These are phyloP conservation scores for Drosophila pegasa DNA, from an alignment of 2,888 invertebrate species.

Conservation along the genomic window DNA sequence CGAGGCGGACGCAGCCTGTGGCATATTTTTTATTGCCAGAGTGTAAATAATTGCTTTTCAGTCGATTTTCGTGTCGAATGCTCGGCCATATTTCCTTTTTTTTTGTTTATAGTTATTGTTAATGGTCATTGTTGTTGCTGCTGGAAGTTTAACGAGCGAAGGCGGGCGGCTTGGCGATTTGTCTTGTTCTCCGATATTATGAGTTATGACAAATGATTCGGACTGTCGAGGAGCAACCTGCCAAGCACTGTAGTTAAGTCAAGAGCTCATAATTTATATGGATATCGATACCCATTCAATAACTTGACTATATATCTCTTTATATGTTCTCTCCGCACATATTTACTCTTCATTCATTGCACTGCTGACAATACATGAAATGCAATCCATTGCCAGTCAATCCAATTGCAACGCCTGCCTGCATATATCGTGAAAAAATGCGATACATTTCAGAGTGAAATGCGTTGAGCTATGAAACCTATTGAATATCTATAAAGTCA, in stretches of 20 bases:
- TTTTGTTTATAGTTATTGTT: conserved; percentile 28
- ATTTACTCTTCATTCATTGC: conserved; percentile 25
- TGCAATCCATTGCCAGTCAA: conserved; percentile 21
- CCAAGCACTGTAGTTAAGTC: conserved; percentile 39
- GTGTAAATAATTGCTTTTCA: conserved; percentile 80
- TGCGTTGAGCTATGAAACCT: conserved; percentile 12
- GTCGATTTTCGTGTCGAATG: conserved; percentile 72
- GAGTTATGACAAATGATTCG: conserved; percentile 74
- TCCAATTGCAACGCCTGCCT: conserved; percentile 10
- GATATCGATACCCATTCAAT: conserved; percentile 2
- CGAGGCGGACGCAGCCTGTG: conserved; percentile 21
- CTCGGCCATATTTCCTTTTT: conserved; percentile 36
- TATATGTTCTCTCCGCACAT: conserved; percentile 1
- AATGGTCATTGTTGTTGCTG: conserved; percentile 37
- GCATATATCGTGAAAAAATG: conserved; percentile 19
- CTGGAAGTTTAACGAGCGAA: conserved; percentile 56
- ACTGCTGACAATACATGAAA: conserved; percentile 11
- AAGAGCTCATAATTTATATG: conserved; percentile 41
- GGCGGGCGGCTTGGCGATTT: conserved; percentile 37
- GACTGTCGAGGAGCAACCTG: conserved; percentile 49
- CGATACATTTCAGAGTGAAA: conserved; percentile 16
- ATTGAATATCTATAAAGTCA: conserved; percentile 29
- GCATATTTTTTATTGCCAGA: conserved; percentile 75
- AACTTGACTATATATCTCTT: background rate
- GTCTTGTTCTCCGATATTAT: conserved; percentile 10